A percentile compares a stretch with the other conserved stretches of the same genome.
phyloP scores from a whole-genome alignment of 2,113 vertebrate species.

The Pluvianellus socialis region DNA sequence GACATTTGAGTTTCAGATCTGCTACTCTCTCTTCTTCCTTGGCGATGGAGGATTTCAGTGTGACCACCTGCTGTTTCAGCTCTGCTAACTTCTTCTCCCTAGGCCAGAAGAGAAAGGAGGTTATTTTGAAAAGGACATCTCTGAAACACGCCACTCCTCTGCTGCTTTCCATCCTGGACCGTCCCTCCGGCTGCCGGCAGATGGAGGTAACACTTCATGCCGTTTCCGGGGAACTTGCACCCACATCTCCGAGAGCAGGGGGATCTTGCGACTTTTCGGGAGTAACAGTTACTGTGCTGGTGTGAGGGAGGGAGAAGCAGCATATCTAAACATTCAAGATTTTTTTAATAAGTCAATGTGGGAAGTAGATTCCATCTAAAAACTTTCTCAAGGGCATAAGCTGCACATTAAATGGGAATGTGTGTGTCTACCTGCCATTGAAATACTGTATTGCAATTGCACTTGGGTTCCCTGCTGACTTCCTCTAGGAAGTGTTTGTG shows the following conservation, averaged over 20 bases:
- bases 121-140: neutral
- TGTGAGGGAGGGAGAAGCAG: neutral
- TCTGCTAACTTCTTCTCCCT: slow-evolving; percentile 82
- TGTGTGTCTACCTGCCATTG: neutral
- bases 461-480: neutral
- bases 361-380: neutral
- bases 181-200: neutral
- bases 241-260: neutral
- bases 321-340: neutral
- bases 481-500: neutral
- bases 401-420: neutral
- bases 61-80: slow-evolving; percentile 71
- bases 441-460: neutral
- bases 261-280: neutral
- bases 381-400: neutral
- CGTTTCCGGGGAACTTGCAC: neutral
- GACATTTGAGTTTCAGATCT: slow-evolving; percentile 80
- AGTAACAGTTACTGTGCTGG: neutral
- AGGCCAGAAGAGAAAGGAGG: neutral
- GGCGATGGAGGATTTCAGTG: slow-evolving; percentile 71
- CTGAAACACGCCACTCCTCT: fast-evolving
- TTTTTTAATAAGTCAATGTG: neutral
- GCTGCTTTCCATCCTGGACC: neutral
- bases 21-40: slow-evolving; percentile 74
- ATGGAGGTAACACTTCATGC: neutral